A percentile compares a stretch with the other conserved stretches of the same genome.
Conservation (phyloP, 2,797 vertebrate species). For the Aplochiton taeniatus region DNA sequence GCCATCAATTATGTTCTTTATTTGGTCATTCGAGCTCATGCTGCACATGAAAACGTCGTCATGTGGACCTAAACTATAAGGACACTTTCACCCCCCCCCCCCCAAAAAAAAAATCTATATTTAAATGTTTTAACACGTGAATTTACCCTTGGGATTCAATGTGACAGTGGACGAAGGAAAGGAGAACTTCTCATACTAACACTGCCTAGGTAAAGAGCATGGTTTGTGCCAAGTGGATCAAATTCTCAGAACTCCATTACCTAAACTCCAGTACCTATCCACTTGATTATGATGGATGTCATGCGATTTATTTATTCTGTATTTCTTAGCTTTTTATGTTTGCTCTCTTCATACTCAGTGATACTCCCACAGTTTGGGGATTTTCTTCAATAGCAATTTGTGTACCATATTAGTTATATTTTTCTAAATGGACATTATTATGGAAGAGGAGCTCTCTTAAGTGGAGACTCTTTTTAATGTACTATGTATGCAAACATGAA, state of each 20-base stretch:
- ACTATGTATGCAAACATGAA: conserved; percentile 71
- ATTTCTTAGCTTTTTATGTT: conserved; percentile 66
- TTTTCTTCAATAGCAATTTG: conserved; percentile 61
- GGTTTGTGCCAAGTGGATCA: conserved; percentile 60
- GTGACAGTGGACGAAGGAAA: conserved; percentile 44
- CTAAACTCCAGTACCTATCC: conserved; percentile 40
- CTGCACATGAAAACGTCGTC: conserved; percentile 52
- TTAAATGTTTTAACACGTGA: conserved; percentile 56
- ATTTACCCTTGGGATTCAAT: conserved; percentile 35
- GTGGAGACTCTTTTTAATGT: conserved; percentile 59
- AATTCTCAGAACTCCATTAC: conserved; percentile 49
- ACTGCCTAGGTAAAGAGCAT: conserved; percentile 70
- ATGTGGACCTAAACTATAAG: conserved; percentile 45
- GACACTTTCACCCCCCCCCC: conserved; percentile 46
- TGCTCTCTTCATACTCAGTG: conserved; percentile 59
- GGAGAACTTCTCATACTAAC: conserved; percentile 58
- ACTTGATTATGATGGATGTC: conserved; percentile 66
- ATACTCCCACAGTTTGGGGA: conserved; percentile 57
- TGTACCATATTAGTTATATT: conserved; percentile 64
- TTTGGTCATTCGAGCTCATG: conserved; percentile 52
- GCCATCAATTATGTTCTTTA: conserved; percentile 46
- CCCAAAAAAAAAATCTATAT: conserved; percentile 41
- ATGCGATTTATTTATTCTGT: conserved; percentile 77
- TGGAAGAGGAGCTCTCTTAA: conserved; percentile 45
- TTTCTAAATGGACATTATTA: conserved; percentile 66